Evolutionary conservation across 1,140 invertebrate species (phyloP).

Genomic region (Pseudomyrmex cubaensis): DNA sequence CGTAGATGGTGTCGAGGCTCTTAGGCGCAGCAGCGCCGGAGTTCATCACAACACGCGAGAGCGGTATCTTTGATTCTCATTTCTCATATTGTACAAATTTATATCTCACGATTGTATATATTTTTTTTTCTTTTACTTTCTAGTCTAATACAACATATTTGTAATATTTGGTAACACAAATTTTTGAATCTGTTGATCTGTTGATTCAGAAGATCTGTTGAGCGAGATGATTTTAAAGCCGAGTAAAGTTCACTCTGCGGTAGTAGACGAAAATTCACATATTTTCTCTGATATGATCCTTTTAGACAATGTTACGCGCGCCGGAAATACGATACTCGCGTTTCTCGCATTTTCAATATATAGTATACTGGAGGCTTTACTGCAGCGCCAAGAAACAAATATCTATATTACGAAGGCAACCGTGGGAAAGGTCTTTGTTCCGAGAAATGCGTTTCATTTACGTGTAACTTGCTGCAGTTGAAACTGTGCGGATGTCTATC

Average conservation of each 20-base stretch:
- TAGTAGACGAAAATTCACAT: background rate
- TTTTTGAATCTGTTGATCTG: no score
- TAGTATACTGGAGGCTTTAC: constrained; percentile 11
- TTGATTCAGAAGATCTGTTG: no score
- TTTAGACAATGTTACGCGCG: constrained; percentile 20
- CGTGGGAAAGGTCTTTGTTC: constrained; percentile 43
- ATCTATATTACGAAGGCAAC: constrained; percentile 50
- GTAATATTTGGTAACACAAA: no score
- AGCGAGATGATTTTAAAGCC: no score
- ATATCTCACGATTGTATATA: constrained; percentile 9
- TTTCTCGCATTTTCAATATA: constrained; percentile 45
- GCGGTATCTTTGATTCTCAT: constrained; percentile 40
- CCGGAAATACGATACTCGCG: constrained; percentile 32
- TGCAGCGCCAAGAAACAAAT: constrained; percentile 34
- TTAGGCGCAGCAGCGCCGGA: constrained; percentile 22
- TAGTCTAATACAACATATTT: background rate
- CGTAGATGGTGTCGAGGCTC: constrained; percentile 46
- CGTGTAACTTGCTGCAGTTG: constrained; percentile 45
- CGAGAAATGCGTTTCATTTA: constrained; percentile 58
- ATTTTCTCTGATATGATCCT: constrained; percentile 11
- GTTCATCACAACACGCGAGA: constrained; percentile 19
- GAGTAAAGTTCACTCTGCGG: background rate
- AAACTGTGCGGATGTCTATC: constrained; percentile 37
- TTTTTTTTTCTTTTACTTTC: constrained; percentile 19
- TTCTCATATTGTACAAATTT: constrained; percentile 15